phyloP scores from a whole-genome alignment of 2,797 vertebrate species.

The Luscinia megarhynchos region DNA sequence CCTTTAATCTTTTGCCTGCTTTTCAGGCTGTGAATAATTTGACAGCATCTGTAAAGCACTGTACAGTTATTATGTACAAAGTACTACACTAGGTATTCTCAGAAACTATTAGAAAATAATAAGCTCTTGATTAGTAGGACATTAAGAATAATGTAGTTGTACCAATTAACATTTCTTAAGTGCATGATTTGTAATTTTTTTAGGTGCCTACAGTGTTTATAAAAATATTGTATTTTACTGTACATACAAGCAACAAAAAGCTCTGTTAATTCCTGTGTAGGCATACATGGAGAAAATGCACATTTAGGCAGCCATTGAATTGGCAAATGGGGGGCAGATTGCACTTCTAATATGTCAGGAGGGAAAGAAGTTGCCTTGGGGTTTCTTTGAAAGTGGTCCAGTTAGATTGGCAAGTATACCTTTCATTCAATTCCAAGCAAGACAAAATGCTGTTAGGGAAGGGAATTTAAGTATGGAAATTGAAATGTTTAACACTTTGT shows the following conservation, averaged over 20 bases:
- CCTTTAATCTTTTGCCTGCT: neutral
- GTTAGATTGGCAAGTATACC: neutral
- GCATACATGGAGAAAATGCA: neutral
- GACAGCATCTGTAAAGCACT: neutral
- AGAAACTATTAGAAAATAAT: neutral
- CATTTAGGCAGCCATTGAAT: neutral
- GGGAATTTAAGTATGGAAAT: neutral
- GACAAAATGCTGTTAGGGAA: neutral
- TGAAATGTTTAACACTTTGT: neutral
- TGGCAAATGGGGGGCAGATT: neutral
- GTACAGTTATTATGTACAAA: neutral
- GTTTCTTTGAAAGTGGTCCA: neutral
- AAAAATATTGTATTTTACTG: neutral
- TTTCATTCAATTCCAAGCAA: neutral
- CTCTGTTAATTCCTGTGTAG: neutral
- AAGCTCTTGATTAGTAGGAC: neutral
- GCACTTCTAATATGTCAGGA: neutral
- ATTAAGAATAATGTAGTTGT: neutral
- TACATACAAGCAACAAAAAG: neutral
- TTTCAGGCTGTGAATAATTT: slow-evolving; percentile 16
- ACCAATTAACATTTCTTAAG: neutral
- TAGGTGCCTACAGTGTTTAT: neutral
- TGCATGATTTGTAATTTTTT: neutral
- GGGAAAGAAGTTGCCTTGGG: neutral
- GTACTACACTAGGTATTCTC: neutral